Evolutionary conservation across 2,888 invertebrate genomes (phyloP).

Genomic region (Diabrotica balteata): DNA sequence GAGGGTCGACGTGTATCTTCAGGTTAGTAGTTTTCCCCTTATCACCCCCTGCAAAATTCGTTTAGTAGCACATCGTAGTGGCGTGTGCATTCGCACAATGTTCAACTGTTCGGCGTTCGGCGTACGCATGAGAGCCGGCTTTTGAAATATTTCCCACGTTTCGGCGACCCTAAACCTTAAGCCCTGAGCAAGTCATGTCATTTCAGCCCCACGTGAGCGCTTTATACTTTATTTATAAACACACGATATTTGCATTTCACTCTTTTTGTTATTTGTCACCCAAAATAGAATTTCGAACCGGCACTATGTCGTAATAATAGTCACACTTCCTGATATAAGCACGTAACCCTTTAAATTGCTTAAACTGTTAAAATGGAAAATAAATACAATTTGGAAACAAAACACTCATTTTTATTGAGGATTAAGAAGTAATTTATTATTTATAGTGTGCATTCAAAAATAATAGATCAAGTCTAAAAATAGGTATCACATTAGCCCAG

Average conservation of each 20-base stretch:
- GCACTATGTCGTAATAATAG: no score
- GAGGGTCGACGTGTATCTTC: slow-evolving; percentile 8
- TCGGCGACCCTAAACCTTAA: slow-evolving; percentile 51
- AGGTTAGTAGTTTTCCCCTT: slow-evolving; percentile 22
- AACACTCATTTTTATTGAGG: no score
- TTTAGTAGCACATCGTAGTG: slow-evolving; percentile 27
- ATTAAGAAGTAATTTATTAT: no score
- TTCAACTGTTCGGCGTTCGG: slow-evolving; percentile 42
- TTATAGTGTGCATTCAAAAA: no score
- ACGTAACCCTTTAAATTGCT: no score
- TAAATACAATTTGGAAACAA: no score
- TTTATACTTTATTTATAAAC: slow-evolving; percentile 8
- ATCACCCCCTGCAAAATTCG: slow-evolving; percentile 25
- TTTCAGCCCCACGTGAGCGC: slow-evolving; percentile 51
- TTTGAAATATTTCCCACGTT: slow-evolving; percentile 59
- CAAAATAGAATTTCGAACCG: no score
- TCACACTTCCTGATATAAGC: no score
- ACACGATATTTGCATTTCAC: slow-evolving; percentile 47
- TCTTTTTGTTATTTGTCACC: slow-evolving; percentile 5
- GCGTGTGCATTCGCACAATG: slow-evolving; percentile 50
- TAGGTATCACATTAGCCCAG: no score
- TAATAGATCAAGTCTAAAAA: no score
- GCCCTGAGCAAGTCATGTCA: slow-evolving; percentile 49
- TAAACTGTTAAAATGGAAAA: no score
- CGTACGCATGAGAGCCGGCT: slow-evolving; percentile 57